Base-by-base conservation (phyloP, 2,888 invertebrate species). In the Phortica okadai region DNA sequence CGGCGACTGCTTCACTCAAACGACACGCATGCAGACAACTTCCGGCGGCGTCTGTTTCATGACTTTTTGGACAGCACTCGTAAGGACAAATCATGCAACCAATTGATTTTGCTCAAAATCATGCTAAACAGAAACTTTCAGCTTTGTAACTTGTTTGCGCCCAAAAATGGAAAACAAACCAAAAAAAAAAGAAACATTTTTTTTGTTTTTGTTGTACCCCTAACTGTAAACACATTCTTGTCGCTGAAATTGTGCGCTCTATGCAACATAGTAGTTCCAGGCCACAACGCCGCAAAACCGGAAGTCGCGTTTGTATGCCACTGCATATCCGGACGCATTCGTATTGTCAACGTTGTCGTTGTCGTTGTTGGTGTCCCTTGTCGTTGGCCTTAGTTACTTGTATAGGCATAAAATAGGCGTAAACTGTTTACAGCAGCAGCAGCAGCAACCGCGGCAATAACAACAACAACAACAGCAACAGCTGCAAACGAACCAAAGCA, bases 251-350 rank as follows among this genome's bases (percentile, higher is more conserved):
- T 33, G 33, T 33, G 33, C 33, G 33, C 33, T 2, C 33, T 5
- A 33, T 33, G 33, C 33, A 33, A 33, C 33, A 33, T 4, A 33
- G 33, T 4, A 33, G 33, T 33, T 33, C 3, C 33, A 33, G 33
- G 33, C 50, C 50, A 59, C 73, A 33, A 66, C 58, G 44, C 76
- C 54, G 33, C 33, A 72, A 72, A 75, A 45, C 59, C 84, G 84
- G 87, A 87, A 83, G 83, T 84, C 78, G 82, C 80, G 83, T 81
- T 84, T 82, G 82, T 78, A n/a, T 81, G 80, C 83, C 83, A 80
- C 81, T 79, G 75, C 74, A 69, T 56, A 66, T 58, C 44, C 69
- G 59, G 59, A 66, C 41, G 11, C 69, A 3, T 10, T 45, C 45
- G n/a, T 25, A 69, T 69, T 69, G 69, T 69, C 44, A 69, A 66